Percentiles rank a stretch among this genome's conserved stretches.
Conservation (phyloP, 2,113 vertebrate genomes). For the Corythornis cristatus region DNA sequence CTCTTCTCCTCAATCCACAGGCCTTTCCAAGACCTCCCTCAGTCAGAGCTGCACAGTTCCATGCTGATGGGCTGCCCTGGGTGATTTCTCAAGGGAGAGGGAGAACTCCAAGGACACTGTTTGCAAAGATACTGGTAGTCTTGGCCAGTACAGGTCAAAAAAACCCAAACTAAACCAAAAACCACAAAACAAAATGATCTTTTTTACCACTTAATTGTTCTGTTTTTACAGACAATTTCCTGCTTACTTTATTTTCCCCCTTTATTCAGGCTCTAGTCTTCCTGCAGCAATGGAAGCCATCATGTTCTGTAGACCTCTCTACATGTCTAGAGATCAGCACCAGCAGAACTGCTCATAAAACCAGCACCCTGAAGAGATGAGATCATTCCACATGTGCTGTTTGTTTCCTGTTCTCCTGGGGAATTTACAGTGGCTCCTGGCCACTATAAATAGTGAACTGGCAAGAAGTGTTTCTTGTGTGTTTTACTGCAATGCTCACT, state of each 20-base stretch:
- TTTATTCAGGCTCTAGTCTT: neutral
- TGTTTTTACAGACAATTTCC: neutral
- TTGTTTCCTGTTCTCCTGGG: conserved; percentile 21
- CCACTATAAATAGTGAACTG: conserved; percentile 41
- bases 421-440: conserved; percentile 45
- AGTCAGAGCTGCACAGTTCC: neutral
- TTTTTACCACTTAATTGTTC: neutral
- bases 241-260: neutral
- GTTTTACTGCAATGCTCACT: neutral
- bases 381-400: conserved; percentile 39
- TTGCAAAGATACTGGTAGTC: neutral
- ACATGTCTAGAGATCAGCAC: conserved; percentile 19
- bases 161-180: neutral
- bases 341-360: conserved; percentile 6
- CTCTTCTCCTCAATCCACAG: neutral
- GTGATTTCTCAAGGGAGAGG: neutral
- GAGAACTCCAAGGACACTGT: neutral
- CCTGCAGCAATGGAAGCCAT: neutral
- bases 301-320: neutral
- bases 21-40: neutral
- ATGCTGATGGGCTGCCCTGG: neutral
- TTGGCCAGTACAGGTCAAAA: neutral
- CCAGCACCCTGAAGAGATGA: conserved; percentile 22
- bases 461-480: conserved; percentile 4
- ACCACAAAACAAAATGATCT: neutral